phyloP scores from a whole-genome alignment of 2,113 vertebrate species.

The Vulpes vulpes region DNA sequence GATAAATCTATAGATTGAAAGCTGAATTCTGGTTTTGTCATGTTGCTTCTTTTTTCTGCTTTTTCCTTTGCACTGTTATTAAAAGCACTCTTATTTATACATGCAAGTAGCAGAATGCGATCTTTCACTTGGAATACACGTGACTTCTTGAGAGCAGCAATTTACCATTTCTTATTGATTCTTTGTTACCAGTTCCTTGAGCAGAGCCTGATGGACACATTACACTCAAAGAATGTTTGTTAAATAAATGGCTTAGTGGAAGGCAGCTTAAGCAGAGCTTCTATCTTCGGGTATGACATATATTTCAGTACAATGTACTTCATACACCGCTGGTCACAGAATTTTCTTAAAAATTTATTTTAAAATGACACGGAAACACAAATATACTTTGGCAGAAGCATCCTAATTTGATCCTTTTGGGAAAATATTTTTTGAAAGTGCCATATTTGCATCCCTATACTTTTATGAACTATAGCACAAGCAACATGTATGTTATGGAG shows the following conservation, averaged over 20 bases:
- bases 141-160: background rate
- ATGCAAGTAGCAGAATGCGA: background rate
- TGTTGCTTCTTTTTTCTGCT: background rate
- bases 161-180: background rate
- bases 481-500: background rate
- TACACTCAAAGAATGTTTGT: background rate
- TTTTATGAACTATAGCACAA: background rate
- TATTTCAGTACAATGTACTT: background rate
- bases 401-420: background rate
- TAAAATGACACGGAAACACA: background rate
- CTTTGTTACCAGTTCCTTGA: background rate
- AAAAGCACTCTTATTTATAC: background rate
- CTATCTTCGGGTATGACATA: background rate
- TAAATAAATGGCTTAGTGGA: background rate
- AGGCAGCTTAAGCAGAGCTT: background rate
- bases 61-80: background rate
- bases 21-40: background rate
- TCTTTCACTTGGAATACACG: background rate
- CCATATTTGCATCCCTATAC: background rate
- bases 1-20: background rate
- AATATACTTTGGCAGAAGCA: background rate
- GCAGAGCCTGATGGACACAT: background rate
- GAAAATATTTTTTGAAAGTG: background rate
- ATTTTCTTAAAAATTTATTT: background rate
- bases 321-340: background rate